Base-by-base conservation (phyloP, 2,888 invertebrate genomes). In the Ophion costatus region DNA sequence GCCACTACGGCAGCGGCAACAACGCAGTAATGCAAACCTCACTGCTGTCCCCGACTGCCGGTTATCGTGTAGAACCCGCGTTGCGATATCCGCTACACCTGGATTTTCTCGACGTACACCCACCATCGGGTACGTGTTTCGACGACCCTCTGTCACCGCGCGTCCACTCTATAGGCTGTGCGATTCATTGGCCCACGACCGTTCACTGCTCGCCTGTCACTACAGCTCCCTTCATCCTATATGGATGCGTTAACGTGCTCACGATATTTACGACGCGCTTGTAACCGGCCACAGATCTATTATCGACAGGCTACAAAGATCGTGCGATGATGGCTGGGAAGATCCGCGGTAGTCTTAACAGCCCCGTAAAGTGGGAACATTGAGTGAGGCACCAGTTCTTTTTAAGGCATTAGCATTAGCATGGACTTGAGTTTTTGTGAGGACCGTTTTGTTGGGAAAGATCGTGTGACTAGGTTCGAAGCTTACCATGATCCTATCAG, bases 11-110 rank as follows among this genome's bases (percentile, higher is more conserved):
- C 77, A 80, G 59, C 17, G 77, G 42, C 76, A 85, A 76, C 79
- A 73, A 57, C 74, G 73, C 56, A 77, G 79, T 86, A 84, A 88
- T 82, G 83, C 87, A 88, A 88, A 88, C 85, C 51, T 88, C 84
- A 82, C 81, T 69, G 73, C 11, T 33, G 51, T 51, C 51, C 71
- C 76, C 69, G 82, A 56, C 69, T 74, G 75, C 81, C 74, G 84
- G 86, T 88, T 88, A 87, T 88, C 87, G 83, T 87, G 85, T 85
- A 83, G 78, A 76, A 83, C 51, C 51, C 51, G 51, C 86, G 80
- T 82, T 86, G 81, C 84, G 85, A 88, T 88, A 87, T 87, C 83
- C 85, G 57, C 78, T 87, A 81, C 69, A 66, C 57, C 81, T 81
- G 82, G 82, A 88, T 87, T 87, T 87, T 84, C 86, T 71, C 75